Percentiles rank a stretch among this genome's conserved stretches.
Conservation (phyloP, 2,888 invertebrate genomes). For the Schizaphis graminum region DNA sequence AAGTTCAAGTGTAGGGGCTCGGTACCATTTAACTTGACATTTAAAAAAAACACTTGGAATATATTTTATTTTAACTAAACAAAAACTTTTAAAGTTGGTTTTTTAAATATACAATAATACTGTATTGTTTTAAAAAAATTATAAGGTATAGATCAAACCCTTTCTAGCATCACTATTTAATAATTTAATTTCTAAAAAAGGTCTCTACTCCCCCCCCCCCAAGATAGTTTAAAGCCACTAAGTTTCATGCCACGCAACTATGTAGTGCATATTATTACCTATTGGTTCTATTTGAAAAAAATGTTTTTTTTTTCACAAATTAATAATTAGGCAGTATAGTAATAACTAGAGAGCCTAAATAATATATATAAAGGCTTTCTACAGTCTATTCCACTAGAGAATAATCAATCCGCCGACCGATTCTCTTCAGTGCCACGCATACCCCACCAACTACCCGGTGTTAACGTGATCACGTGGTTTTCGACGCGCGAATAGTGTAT, state of each 20-base stretch:
- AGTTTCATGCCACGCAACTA: conserved; percentile 7
- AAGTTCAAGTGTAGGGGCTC: neutral
- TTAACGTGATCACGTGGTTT: conserved; percentile 28
- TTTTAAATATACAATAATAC: conserved; percentile 10
- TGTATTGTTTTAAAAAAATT: conserved; percentile 21
- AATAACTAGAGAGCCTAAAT: no score
- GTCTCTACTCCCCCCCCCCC: conserved; percentile 11
- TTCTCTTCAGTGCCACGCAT: no score
- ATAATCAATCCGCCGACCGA: neutral
- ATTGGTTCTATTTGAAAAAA: no score
- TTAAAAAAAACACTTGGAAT: neutral
- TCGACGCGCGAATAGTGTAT: conserved; percentile 4
- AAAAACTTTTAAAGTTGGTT: no score
- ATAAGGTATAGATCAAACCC: conserved; percentile 18
- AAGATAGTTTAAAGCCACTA: conserved; percentile 28
- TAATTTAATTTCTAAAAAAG: conserved; percentile 11
- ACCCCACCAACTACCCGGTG: conserved; percentile 29
- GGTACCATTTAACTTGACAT: conserved; percentile 20
- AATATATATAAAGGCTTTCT: no score
- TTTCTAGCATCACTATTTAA: no score
- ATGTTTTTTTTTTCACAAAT: no score
- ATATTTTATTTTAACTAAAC: no score
- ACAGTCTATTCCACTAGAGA: neutral
- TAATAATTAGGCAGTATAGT: no score
- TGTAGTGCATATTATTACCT: no score